A percentile compares a stretch with the other conserved stretches of the same genome.
Conservation (phyloP, 2,888 invertebrate genomes). For the Patella depressa region DNA sequence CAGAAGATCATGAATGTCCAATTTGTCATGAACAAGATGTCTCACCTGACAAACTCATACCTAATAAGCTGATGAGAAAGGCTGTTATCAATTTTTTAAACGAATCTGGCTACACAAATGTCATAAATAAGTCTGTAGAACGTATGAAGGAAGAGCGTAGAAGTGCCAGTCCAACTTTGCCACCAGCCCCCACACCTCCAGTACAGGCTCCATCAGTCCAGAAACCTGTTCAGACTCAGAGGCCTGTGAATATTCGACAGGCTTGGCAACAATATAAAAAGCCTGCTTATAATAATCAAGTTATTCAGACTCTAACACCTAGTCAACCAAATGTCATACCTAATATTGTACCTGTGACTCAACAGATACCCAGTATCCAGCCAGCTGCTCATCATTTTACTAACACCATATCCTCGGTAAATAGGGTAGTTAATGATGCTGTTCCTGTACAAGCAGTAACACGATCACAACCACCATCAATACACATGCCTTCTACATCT, state of each 20-base stretch:
- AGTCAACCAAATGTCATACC: too few relatives aligned
- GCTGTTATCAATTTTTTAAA: conserved; percentile 92
- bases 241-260: background rate
- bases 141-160: conserved; percentile 24
- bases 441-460: too few relatives aligned
- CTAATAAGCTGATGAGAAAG: conserved; percentile 88
- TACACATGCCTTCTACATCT: too few relatives aligned
- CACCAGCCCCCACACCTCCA: background rate
- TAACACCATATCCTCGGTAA: too few relatives aligned
- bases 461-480: too few relatives aligned
- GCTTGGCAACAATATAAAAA: too few relatives aligned
- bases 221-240: background rate
- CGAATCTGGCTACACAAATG: conserved; percentile 86
- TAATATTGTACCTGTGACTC: too few relatives aligned
- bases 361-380: too few relatives aligned
- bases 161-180: conserved; percentile 12
- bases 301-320: too few relatives aligned
- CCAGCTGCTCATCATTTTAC: too few relatives aligned
- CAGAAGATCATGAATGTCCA: conserved; percentile 95
- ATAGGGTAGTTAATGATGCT: too few relatives aligned
- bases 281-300: too few relatives aligned
- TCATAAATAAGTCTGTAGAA: conserved; percentile 33
- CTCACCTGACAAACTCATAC: conserved; percentile 92
- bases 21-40: conserved; percentile 93
- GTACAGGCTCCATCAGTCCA: conserved; percentile 13